Base-by-base conservation (phyloP, 2,797 vertebrate species). In the Sandelia bainsii region DNA sequence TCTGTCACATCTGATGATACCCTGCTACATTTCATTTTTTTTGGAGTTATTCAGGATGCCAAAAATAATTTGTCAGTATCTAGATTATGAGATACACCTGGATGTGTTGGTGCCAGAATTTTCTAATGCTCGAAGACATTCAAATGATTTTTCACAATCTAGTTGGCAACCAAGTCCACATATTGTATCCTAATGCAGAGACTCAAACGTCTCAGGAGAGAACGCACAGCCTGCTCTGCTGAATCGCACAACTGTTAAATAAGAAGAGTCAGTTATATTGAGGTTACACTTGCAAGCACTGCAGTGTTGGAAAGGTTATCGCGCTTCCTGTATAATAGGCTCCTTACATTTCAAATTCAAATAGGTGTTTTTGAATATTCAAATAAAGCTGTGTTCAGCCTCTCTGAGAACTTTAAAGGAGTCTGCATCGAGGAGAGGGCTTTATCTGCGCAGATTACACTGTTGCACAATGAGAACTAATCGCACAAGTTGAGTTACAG, bases 301-400 rank as follows among this genome's bases (percentile, higher is more conserved):
- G 72, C 79, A 69, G 37, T 45, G 63, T 53, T 53, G 59, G 51
- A 82, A 75, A 85, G 82, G 86, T 91, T 90, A 90, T 89, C 84
- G 0, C 19, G 3, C 60, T 64, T 60, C 61, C 74, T 67, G 75
- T 75, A 81, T 88, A 75, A 84, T 73, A 72, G 75, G 69, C 75
- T 80, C 72, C 76, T 86, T 83, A 72, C 48, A 82, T 90, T 87
- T 87, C 68, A 87, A 81, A 92, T 87, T 89, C 82, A 88, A 89
- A 92, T 81, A 37, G 32, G 62, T 57, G 22, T 72, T 70, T 92
- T 84, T 89, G 81, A 92, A 90, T 92, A 93, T 91, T 91, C 87
- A 91, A 93, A 89, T 72, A 68, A 75, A 79, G 72, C 81, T 74
- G 71, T 45, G 62, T 74, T 81, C 44, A 72, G 58, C 68, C 57